phyloP scores from a whole-genome alignment of 2,888 invertebrate genomes.

The Eupithecia subfuscata region DNA sequence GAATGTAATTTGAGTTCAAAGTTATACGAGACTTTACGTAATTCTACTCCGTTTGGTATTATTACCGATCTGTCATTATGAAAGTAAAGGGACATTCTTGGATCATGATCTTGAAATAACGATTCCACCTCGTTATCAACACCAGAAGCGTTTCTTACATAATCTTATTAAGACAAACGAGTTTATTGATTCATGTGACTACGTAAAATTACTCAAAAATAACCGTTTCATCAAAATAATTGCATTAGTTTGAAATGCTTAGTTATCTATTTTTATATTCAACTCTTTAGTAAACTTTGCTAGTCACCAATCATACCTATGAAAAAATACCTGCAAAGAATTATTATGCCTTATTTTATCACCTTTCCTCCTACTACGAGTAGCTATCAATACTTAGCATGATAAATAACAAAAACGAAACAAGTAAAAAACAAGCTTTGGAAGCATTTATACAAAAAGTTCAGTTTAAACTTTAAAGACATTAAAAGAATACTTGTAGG shows the following conservation, averaged over 20 bases:
- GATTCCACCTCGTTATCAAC: constrained; percentile 21
- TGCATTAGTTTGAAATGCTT: neutral
- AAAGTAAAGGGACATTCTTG: constrained; percentile 43
- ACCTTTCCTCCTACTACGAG: too few relatives aligned
- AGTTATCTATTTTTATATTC: neutral
- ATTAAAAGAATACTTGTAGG: neutral
- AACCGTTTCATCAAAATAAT: neutral
- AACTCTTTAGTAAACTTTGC: neutral
- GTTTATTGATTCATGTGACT: neutral
- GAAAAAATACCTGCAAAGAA: neutral
- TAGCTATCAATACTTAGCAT: too few relatives aligned
- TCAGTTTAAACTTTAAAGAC: neutral
- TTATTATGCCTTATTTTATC: neutral
- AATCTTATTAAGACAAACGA: constrained; percentile 13
- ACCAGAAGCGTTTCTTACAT: constrained; percentile 2
- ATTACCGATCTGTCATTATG: constrained; percentile 45
- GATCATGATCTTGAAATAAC: constrained; percentile 36
- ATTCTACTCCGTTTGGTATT: constrained; percentile 60
- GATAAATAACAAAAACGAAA: neutral
- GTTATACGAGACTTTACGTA: constrained; percentile 68
- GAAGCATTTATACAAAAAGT: neutral
- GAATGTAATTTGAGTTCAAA: constrained; percentile 49
- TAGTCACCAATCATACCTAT: neutral
- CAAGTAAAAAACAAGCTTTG: neutral
- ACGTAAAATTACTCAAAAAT: neutral